A percentile compares a stretch with the other conserved stretches of the same genome.
These are phyloP conservation scores for Enteromius radiatus DNA, from an alignment of 2,797 vertebrate species.

Conservation along the genomic window DNA sequence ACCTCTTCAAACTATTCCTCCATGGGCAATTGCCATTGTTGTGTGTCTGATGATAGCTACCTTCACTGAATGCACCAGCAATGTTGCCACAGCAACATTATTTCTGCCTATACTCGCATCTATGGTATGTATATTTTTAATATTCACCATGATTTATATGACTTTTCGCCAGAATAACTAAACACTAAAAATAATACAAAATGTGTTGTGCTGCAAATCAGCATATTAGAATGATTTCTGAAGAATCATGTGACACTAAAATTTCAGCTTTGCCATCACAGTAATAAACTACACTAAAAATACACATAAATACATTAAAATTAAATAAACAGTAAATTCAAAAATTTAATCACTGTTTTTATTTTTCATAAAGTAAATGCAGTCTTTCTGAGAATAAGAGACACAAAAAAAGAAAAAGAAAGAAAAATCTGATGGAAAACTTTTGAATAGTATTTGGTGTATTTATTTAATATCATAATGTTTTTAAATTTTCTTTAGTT, in stretches of 20 bases:
- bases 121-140: constrained; percentile 78
- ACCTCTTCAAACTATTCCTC: constrained; percentile 82
- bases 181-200: background rate
- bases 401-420: too few relatives aligned
- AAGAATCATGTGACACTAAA: background rate
- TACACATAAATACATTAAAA: background rate
- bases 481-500: too few relatives aligned
- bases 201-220: background rate
- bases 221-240: background rate
- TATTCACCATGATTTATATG: background rate
- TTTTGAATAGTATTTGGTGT: background rate
- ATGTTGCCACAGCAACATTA: constrained; percentile 91
- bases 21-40: constrained; percentile 82
- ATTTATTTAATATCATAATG: background rate
- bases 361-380: background rate
- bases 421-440: background rate
- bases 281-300: background rate
- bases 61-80: constrained; percentile 94
- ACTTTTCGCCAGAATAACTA: background rate
- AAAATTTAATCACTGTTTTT: background rate
- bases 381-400: background rate
- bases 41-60: constrained; percentile 82
- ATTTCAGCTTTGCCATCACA: background rate
- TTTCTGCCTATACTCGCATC: constrained; percentile 93
- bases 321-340: background rate